A percentile compares a stretch with the other conserved stretches of the same genome.
Conservation (phyloP, 2,113 vertebrate species). For the Dipodomys ordii region DNA sequence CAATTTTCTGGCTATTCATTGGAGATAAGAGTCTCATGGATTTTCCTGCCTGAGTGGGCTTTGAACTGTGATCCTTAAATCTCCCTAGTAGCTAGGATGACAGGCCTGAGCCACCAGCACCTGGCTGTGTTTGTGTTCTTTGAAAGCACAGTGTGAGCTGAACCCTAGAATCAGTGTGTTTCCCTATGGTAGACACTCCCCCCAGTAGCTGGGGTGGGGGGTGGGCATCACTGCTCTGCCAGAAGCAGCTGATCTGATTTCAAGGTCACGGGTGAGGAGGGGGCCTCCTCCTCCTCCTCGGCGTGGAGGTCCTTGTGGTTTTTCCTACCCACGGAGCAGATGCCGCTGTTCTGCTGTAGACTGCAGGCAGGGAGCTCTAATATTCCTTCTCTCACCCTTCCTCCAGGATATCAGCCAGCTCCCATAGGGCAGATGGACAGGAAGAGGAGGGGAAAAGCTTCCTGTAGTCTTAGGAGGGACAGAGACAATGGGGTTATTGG, state of each 20-base stretch:
- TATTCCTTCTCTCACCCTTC: neutral
- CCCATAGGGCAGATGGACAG: neutral
- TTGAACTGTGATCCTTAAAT: no score
- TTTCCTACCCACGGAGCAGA: conserved; percentile 51
- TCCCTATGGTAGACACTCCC: neutral
- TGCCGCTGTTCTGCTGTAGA: neutral
- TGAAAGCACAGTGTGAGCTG: neutral
- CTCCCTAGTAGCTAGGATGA: no score
- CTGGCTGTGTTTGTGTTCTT: neutral
- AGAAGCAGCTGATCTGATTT: neutral
- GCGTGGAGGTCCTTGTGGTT: neutral
- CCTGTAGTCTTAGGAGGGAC: no score
- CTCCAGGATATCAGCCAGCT: neutral
- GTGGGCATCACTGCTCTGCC: neutral
- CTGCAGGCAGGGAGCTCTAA: neutral
- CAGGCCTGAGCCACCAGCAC: no score
- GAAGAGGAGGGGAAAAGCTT: neutral
- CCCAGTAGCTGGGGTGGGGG: neutral
- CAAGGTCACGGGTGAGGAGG: conserved; percentile 4
- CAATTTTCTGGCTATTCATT: no score
- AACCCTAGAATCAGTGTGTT: neutral
- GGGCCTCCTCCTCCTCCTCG: neutral
- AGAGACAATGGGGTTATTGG: neutral
- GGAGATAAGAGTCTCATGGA: no score
- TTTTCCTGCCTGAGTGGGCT: no score